A percentile compares a stretch with the other conserved stretches of the same genome.
Evolutionary conservation across 2,113 vertebrate species (phyloP).

Genomic region (Nothocercus nigrocapillus): DNA sequence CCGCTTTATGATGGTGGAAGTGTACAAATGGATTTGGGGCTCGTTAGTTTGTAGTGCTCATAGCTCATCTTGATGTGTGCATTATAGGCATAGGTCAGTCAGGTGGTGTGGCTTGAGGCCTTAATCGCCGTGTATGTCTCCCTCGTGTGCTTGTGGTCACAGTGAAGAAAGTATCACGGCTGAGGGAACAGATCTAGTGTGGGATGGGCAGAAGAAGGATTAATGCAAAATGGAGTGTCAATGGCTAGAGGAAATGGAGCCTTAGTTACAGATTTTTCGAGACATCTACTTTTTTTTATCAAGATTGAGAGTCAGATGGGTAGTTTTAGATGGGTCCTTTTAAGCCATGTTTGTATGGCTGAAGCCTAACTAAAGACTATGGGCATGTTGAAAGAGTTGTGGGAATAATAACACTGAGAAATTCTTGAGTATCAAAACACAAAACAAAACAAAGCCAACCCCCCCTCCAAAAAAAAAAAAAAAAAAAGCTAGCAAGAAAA

Average conservation of each 20-base stretch:
- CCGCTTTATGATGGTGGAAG: neutral
- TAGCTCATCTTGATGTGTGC: neutral
- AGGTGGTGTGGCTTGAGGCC: neutral
- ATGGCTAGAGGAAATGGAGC: neutral
- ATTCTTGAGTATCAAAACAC: neutral
- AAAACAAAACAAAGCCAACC: neutral
- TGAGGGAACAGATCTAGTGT: neutral
- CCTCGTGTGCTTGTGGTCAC: neutral
- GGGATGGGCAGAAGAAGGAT: neutral
- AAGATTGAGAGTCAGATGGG: neutral
- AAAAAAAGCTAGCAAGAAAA: neutral
- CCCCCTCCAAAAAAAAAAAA: neutral
- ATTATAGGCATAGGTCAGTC: neutral
- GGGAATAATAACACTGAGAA: neutral
- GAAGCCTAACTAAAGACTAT: neutral
- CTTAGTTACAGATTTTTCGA: neutral
- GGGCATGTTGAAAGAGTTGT: neutral
- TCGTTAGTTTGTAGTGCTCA: neutral
- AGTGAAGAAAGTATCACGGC: neutral
- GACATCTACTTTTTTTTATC: neutral
- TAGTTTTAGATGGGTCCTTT: neutral
- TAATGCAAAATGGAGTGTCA: neutral
- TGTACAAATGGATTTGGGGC: neutral
- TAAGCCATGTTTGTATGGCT: fast-evolving
- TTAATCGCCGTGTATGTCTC: neutral